Evolutionary conservation across 1,140 invertebrate species (phyloP).

Genomic region (Psilanteris sp.): DNA sequence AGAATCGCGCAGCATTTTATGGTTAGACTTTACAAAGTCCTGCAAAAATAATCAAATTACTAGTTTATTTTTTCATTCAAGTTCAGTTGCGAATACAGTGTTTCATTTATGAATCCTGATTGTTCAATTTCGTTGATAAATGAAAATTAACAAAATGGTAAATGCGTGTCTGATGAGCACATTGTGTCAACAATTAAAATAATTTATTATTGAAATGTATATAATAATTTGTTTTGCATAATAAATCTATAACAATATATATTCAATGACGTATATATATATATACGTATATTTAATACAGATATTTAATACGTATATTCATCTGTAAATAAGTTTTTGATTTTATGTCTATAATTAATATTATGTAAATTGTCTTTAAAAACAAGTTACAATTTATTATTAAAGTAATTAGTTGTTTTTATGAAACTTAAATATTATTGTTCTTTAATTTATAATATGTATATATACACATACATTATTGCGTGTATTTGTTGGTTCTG

Average conservation of each 20-base stretch:
- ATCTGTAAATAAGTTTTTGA: no score
- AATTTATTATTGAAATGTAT: conserved; percentile 26
- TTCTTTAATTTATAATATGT: not conserved
- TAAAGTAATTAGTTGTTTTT: no score
- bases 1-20: not conserved
- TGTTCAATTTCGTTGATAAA: conserved; percentile 1
- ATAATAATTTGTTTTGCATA: conserved; percentile 17
- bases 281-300: no score
- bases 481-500: conserved; percentile 3
- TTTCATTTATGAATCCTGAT: conserved; percentile 7
- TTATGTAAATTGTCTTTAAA: no score
- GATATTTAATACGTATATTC: no score
- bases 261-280: no score
- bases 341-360: no score
- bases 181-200: conserved; percentile 3
- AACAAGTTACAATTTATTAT: no score
- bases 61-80: conserved; percentile 1
- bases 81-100: not conserved
- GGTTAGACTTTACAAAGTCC: not conserved
- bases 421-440: no score
- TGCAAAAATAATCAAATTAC: not conserved
- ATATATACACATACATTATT: not conserved
- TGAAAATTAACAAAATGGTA: conserved; percentile 23
- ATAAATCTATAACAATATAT: no score
- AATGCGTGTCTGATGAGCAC: not conserved